Conservation (phyloP, 2,888 invertebrate species). For the Drepana falcataria region DNA sequence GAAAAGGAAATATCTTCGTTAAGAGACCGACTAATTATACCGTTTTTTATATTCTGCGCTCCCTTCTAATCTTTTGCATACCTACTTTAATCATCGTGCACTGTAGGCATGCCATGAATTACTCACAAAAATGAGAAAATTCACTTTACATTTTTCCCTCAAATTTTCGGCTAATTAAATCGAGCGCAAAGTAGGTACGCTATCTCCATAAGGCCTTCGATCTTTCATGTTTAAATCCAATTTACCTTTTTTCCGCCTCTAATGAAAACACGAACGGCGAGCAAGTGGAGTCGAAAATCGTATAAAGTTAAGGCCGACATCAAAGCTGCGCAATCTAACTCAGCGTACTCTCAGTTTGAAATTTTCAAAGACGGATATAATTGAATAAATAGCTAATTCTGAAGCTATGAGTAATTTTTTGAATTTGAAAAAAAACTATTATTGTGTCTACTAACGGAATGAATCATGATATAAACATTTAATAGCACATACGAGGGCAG, state of each 20-base stretch:
- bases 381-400: neutral
- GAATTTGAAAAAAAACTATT: neutral
- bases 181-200: constrained; percentile 34
- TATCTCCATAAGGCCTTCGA: constrained; percentile 33
- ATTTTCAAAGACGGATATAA: neutral
- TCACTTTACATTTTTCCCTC: constrained; percentile 19
- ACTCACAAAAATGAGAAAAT: constrained; percentile 11
- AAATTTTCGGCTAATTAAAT: constrained; percentile 47
- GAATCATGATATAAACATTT: too few species aligned
- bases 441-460: neutral
- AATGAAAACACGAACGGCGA: constrained; percentile 47
- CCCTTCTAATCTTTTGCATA: constrained; percentile 2
- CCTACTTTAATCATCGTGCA: constrained; percentile 5
- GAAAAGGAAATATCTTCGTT: neutral
- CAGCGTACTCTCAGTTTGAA: neutral
- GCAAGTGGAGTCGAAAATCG: constrained; percentile 55
- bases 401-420: too few species aligned
- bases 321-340: constrained; percentile 40
- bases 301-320: constrained; percentile 46
- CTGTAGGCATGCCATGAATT: constrained; percentile 9
- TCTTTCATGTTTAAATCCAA: constrained; percentile 57
- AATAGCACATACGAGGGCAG: too few species aligned
- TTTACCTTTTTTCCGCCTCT: constrained; percentile 46
- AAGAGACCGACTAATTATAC: neutral
- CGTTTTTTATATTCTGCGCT: neutral